phyloP scores from a whole-genome alignment of 2,113 vertebrate genomes.

The Genyomyrus donnyi region DNA sequence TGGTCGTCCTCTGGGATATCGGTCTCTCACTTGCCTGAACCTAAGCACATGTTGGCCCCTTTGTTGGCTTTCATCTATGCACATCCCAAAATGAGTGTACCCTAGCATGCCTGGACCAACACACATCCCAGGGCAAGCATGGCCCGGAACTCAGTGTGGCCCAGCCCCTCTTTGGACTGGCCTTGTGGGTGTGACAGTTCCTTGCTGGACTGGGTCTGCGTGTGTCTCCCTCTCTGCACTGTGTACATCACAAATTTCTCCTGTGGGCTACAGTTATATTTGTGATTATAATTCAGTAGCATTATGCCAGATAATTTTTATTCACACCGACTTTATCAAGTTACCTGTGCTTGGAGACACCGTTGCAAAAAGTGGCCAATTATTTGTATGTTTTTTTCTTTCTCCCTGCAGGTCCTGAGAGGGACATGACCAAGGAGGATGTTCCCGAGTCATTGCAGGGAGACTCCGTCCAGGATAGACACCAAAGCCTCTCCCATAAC shows the following conservation, averaged over 20 bases:
- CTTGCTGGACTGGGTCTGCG: neutral
- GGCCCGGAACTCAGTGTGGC: neutral
- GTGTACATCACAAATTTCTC: neutral
- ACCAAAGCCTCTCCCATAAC: constrained; percentile 51
- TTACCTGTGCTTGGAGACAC: neutral
- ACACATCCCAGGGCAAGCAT: neutral
- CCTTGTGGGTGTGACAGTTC: neutral
- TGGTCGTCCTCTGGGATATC: neutral
- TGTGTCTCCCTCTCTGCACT: neutral
- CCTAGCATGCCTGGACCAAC: neutral
- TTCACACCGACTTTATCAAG: neutral
- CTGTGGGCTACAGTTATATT: neutral
- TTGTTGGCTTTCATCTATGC: neutral
- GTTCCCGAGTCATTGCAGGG: constrained; percentile 59
- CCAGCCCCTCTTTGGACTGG: neutral
- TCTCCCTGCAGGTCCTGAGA: constrained; percentile 41
- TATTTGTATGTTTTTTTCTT: neutral
- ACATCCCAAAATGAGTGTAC: neutral
- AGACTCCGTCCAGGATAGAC: constrained; percentile 57
- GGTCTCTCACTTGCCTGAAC: neutral
- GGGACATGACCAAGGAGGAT: constrained; percentile 69
- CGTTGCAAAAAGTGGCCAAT: neutral
- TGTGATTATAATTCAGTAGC: neutral
- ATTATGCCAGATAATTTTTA: neutral
- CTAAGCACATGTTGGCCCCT: neutral